Conservation (phyloP, 2,797 vertebrate species). For the Australoheros facetus region DNA sequence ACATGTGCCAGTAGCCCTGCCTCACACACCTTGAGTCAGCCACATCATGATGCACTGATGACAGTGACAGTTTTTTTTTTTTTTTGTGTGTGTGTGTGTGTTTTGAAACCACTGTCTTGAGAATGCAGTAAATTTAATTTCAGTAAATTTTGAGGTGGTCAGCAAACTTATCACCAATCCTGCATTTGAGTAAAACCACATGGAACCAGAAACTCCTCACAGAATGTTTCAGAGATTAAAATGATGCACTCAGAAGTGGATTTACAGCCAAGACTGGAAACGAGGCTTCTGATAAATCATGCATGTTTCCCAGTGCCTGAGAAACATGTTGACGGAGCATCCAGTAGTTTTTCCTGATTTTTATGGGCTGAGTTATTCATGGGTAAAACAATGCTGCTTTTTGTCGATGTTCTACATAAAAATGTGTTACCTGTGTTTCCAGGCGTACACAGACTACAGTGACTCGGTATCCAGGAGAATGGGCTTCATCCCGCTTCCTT, state of each 20-base stretch:
- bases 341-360: neutral
- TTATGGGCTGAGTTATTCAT: neutral
- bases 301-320: neutral
- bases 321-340: neutral
- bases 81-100: no score
- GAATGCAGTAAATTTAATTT: no score
- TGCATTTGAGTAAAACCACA: no score
- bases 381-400: neutral
- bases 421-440: slow-evolving; percentile 41
- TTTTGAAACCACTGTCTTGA: no score
- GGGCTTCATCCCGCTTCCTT: slow-evolving; percentile 98
- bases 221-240: no score
- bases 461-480: slow-evolving; percentile 98
- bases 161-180: no score
- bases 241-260: no score
- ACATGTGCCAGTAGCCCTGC: neutral
- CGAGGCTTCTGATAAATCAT: neutral
- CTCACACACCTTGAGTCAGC: neutral
- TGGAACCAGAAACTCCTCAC: no score
- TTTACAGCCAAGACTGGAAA: no score
- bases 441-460: slow-evolving; percentile 99
- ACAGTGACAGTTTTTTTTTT: neutral
- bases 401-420: slow-evolving; percentile 1
- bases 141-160: no score
- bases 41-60: neutral